Percentiles rank a stretch among this genome's conserved stretches.
Conservation (phyloP, 2,888 invertebrate species). For the Eupithecia subfuscata region DNA sequence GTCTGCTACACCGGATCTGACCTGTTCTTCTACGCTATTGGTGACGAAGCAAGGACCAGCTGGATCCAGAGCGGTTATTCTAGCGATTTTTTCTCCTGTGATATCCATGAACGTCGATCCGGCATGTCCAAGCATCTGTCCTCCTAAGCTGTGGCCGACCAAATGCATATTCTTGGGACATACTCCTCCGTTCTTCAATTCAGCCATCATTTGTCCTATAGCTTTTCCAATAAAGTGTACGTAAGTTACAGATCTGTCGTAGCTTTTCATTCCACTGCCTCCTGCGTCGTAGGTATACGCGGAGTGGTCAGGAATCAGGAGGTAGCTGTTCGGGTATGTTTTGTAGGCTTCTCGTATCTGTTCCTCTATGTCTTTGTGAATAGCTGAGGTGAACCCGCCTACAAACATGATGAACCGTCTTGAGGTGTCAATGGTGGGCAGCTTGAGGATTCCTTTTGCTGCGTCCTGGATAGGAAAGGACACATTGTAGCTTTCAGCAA, state of each 20-base stretch:
- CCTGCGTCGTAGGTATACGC: slow-evolving; percentile 69
- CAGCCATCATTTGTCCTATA: slow-evolving; percentile 62
- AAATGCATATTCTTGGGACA: slow-evolving; percentile 68
- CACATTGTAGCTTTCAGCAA: slow-evolving; percentile 54
- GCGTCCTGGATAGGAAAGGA: slow-evolving; percentile 63
- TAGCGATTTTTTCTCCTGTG: slow-evolving; percentile 63
- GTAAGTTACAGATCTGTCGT: slow-evolving; percentile 72
- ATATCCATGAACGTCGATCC: slow-evolving; percentile 62
- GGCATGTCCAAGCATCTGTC: slow-evolving; percentile 70
- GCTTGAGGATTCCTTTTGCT: slow-evolving; percentile 61
- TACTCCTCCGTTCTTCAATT: slow-evolving; percentile 60
- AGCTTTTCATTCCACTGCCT: slow-evolving; percentile 65
- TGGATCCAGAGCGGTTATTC: slow-evolving; percentile 74
- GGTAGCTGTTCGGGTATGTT: slow-evolving; percentile 67
- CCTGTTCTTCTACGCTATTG: slow-evolving; percentile 69
- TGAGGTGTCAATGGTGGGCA: slow-evolving; percentile 58
- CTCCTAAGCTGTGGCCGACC: slow-evolving; percentile 75
- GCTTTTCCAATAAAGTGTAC: slow-evolving; percentile 74
- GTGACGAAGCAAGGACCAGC: slow-evolving; percentile 78
- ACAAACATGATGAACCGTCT: slow-evolving; percentile 70
- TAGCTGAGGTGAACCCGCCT: slow-evolving; percentile 71
- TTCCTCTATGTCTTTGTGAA: slow-evolving; percentile 68
- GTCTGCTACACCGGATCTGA: slow-evolving; percentile 82
- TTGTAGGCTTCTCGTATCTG: slow-evolving; percentile 67
- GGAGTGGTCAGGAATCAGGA: slow-evolving; percentile 77